Base-by-base conservation (phyloP, 2,888 invertebrate species). In the Salticus scenicus region DNA sequence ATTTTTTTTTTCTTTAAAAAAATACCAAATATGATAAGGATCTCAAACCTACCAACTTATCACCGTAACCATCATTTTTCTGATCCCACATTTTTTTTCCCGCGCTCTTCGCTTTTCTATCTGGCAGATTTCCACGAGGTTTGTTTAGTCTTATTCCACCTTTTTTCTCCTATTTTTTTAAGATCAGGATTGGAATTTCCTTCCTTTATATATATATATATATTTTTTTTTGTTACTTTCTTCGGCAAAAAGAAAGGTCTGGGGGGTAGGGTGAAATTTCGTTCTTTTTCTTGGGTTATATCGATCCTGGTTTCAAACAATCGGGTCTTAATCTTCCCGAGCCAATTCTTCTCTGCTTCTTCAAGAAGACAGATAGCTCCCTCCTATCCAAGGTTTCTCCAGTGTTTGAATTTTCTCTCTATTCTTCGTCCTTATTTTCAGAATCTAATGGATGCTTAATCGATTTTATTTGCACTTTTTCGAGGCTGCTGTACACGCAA, bases 231-330 rank as follows among this genome's bases (percentile, higher is more conserved):
- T 33, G 47, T 81, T 69, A 24, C 20, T 28, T n/a, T 37, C 51
- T 69, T 63, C 33, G 30, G 27, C n/a, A n/a, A n/a, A n/a, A n/a
- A n/a, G n/a, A n/a, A n/a, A 28, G 42, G 81, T 37, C 7, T 37
- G 37, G 24, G 57, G 24, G 42, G 42, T 5, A 2, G 42, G 17
- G 17, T 17, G 42, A 47, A 80, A 74, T 73, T 74, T 74, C 74
- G 74, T 74, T 74, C 69, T 37, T 73, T 81, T 67, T 30, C 47
- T 71, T 8, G n/a, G 51, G 76, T 57, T 57, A 57, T 57, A 84
- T 84, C 83, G 83, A 84, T 84, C 72, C 77, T 84, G 83, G 83
- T 84, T 84, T 84, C 83, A 84, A 84, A 77, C 83, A 84, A 84
- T 84, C 83, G 77, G 77, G 76, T 84, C 83, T 84, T 84, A 84